phyloP scores from a whole-genome alignment of 2,888 invertebrate species.

The Mechanitis mazaeus region DNA sequence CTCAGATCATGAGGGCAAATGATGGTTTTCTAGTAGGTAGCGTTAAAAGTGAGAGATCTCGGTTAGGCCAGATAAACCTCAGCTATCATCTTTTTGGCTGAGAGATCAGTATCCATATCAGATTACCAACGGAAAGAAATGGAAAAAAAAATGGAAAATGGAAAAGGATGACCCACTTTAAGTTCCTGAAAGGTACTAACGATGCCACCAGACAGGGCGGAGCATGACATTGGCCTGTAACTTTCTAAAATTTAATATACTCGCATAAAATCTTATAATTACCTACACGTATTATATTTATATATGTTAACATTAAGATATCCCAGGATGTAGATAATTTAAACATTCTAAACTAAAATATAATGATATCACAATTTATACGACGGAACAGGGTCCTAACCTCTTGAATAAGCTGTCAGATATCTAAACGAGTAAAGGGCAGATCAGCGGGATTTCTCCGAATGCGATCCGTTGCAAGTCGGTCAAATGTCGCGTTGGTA shows the following conservation, averaged over 20 bases:
- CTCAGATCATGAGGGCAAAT: too few relatives aligned
- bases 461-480: slow-evolving; percentile 19
- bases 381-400: neutral
- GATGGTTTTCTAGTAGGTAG: too few relatives aligned
- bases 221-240: slow-evolving; percentile 48
- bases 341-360: slow-evolving; percentile 3
- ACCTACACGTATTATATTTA: neutral
- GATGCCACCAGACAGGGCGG: slow-evolving; percentile 49
- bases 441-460: slow-evolving; percentile 19
- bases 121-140: too few relatives aligned
- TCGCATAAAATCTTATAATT: neutral
- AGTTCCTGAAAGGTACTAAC: slow-evolving; percentile 38
- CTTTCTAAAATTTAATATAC: slow-evolving; percentile 13
- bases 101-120: too few relatives aligned
- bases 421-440: slow-evolving; percentile 28
- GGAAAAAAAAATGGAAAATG: too few relatives aligned
- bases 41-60: too few relatives aligned
- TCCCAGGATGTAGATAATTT: neutral
- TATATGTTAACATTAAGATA: slow-evolving; percentile 1
- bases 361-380: slow-evolving; percentile 5
- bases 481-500: slow-evolving; percentile 25
- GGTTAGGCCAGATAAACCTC: too few relatives aligned
- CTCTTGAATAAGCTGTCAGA: slow-evolving; percentile 27
- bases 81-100: too few relatives aligned
- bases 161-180: slow-evolving; percentile 42